A percentile compares a stretch with the other conserved stretches of the same genome.
phyloP scores from a whole-genome alignment of 2,888 invertebrate genomes.

The Pterostichus madidus region DNA sequence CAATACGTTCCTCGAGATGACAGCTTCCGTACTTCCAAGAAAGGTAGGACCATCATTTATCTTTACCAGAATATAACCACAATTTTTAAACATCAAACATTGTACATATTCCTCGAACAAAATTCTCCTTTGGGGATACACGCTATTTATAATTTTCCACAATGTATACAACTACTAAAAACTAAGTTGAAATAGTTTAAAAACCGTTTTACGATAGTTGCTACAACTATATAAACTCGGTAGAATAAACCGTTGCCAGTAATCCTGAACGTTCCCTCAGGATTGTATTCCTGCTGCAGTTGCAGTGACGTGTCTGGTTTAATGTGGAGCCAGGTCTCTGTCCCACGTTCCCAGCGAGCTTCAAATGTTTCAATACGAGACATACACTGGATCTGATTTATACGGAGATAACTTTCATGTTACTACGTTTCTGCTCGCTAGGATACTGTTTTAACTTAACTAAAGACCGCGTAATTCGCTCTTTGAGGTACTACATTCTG shows the following conservation, averaged over 20 bases:
- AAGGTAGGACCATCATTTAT: constrained; percentile 81
- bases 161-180: background rate
- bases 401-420: too few relatives aligned
- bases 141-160: too few relatives aligned
- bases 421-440: too few relatives aligned
- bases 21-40: constrained; percentile 94
- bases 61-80: constrained; percentile 15
- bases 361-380: constrained; percentile 9
- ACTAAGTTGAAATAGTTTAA: too few relatives aligned
- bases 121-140: too few relatives aligned
- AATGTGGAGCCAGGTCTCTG: background rate
- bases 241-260: background rate
- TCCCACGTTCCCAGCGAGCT: background rate
- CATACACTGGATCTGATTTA: background rate
- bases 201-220: background rate
- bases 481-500: too few relatives aligned
- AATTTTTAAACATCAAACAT: background rate
- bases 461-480: too few relatives aligned
- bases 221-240: background rate
- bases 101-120: background rate
- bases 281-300: constrained; percentile 5
- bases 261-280: background rate
- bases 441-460: too few relatives aligned
- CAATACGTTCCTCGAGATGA: constrained; percentile 94
- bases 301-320: constrained; percentile 3